Base-by-base conservation (phyloP, 2,113 vertebrate species). In the Columba janthina region DNA sequence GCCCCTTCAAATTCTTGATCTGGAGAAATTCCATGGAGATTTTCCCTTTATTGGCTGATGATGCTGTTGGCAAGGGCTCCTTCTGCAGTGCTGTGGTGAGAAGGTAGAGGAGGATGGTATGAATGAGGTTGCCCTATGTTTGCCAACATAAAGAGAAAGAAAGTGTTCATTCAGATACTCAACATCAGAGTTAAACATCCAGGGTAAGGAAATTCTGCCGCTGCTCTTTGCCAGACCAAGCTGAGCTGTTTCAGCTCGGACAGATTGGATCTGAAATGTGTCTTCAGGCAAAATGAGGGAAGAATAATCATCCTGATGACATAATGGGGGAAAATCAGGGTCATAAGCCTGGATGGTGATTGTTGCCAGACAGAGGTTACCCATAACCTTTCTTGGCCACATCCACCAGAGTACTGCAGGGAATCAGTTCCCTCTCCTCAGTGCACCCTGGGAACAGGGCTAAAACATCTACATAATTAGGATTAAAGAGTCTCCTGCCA, bases 261-360 rank as follows among this genome's bases (percentile, higher is more conserved):
- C 31, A 65, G 36, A 73, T 40, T 77, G 83, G 56, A 91, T 83
- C 36, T 80, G 56, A 96, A 93, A 73, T 46, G 56, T 83, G 61
- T 88, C 82, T 94, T 88, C 54, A 89, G 67, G 82, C 54, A 85
- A 64, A 96, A 95, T 44, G 26, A 46, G 50, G 56, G 28, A 36
- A 85, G 92, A 93, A 90, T 60, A 87, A 80, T 90, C 65, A 69
- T 48, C 29, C 20, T 91, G 46, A 70, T 85, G 85, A 93, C 60
- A 64, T 77, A 84, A 93, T 26, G 65, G 65, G 89, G 65, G 88
- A 94, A 90, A 90, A 90, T 74, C 48, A 53, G 76, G 72, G 61
- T 91, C 76, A 88, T 79, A 88, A 90, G 57, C 40, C 72, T 74
- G 48, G 24, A 77, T 20, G 50, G 38, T 26, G 64, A 86, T 67